Conservation (phyloP, 2,888 invertebrate species). For the Limnephilus marmoratus region DNA sequence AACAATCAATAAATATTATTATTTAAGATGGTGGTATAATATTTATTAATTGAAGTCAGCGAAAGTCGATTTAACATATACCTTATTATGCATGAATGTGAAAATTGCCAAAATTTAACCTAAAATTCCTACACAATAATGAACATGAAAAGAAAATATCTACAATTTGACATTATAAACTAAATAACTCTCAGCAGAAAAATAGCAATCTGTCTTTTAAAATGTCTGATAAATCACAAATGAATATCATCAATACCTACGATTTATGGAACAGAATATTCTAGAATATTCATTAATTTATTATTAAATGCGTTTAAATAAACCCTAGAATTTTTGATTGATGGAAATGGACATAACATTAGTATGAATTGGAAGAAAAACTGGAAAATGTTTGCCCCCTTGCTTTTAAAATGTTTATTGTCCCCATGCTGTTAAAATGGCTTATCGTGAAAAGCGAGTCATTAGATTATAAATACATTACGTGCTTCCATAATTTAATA, state of each 20-base stretch:
- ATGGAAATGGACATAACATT: not conserved
- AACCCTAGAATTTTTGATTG: not conserved
- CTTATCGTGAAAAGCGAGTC: not conserved
- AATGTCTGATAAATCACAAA: conserved; percentile 3
- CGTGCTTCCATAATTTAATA: conserved; percentile 29
- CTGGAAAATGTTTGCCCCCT: not conserved
- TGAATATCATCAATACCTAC: not conserved
- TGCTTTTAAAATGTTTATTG: conserved; percentile 13
- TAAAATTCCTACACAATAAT: conserved; percentile 34
- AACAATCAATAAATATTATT: conserved; percentile 17
- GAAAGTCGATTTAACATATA: conserved; percentile 2
- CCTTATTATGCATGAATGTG: conserved; percentile 6
- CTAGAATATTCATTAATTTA: not conserved
- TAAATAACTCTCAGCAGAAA: conserved; percentile 59
- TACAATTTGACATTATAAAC: conserved; percentile 55
- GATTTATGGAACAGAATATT: not conserved
- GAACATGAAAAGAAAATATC: conserved; percentile 49
- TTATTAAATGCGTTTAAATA: not conserved
- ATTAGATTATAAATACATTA: not conserved
- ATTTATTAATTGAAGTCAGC: not conserved
- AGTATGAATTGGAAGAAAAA: conserved; percentile 23
- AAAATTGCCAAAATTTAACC: conserved; percentile 16
- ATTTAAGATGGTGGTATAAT: not conserved
- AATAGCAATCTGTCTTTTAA: conserved; percentile 60
- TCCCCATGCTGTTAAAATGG: conserved; percentile 38